Conservation (phyloP, 2,113 vertebrate genomes). For the Nothobranchius furzeri region DNA sequence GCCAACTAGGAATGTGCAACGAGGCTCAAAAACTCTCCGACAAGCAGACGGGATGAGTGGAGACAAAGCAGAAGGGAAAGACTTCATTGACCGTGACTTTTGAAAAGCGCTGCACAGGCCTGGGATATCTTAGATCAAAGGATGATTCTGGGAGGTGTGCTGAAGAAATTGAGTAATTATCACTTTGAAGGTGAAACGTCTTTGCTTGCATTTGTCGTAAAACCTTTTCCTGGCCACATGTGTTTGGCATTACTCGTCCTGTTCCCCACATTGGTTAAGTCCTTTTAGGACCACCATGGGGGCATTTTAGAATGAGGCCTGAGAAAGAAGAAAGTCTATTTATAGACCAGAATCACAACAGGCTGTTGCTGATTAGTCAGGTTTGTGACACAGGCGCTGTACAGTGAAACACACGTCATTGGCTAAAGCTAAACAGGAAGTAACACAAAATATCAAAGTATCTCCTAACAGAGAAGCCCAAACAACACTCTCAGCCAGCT, state of each 20-base stretch:
- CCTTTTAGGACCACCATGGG: constrained; percentile 45
- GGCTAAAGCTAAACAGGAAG: too few relatives aligned
- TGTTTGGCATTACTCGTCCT: constrained; percentile 70
- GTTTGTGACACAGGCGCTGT: constrained; percentile 14
- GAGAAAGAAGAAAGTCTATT: constrained; percentile 58
- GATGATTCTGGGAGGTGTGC: constrained; percentile 34
- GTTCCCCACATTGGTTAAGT: constrained; percentile 62
- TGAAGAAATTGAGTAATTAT: constrained; percentile 63
- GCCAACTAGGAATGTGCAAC: constrained; percentile 52
- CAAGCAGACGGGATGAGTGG: constrained; percentile 17
- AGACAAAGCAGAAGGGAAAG: background rate
- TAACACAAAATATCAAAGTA: too few relatives aligned
- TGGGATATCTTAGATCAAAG: constrained; percentile 63
- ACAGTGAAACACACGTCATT: background rate
- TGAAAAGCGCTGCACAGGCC: constrained; percentile 51
- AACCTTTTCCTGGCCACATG: constrained; percentile 57
- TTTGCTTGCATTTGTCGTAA: constrained; percentile 45
- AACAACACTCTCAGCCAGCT: too few relatives aligned
- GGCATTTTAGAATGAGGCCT: constrained; percentile 40
- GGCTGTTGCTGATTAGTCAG: constrained; percentile 59
- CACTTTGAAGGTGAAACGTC: constrained; percentile 59
- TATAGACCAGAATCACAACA: constrained; percentile 60
- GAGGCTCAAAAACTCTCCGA: constrained; percentile 36
- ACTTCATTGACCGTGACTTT: constrained; percentile 31
- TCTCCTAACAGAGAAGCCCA: too few relatives aligned